These are phyloP conservation scores for Scaptomyza graminum DNA, from an alignment of 1,140 invertebrate genomes.

Conservation along the genomic window DNA sequence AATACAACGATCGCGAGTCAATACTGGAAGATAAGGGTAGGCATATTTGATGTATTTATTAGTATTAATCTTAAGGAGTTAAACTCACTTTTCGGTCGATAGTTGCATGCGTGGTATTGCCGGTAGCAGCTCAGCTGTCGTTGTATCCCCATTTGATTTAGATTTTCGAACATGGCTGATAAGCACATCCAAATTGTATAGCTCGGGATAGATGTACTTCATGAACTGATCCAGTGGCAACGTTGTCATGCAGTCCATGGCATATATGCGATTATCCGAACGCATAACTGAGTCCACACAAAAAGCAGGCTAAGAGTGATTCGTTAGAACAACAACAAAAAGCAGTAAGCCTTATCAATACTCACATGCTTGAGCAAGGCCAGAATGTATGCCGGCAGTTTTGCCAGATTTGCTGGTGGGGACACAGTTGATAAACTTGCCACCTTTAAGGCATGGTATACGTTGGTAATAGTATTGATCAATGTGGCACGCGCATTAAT, in stretches of 20 bases:
- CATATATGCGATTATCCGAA: constrained; percentile 95
- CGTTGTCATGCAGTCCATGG: constrained; percentile 97
- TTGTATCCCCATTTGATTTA: constrained; percentile 37
- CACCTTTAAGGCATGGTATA: constrained; percentile 92
- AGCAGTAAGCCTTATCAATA: constrained; percentile 21
- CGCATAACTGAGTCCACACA: constrained; percentile 93
- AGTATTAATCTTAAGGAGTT: background rate
- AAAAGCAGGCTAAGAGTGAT: constrained; percentile 90
- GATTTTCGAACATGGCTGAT: constrained; percentile 85
- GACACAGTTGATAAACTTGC: constrained; percentile 85
- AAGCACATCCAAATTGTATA: constrained; percentile 95
- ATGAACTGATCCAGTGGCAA: constrained; percentile 92
- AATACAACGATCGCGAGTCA: constrained; percentile 95
- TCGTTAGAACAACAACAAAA: background rate
- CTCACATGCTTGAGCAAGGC: constrained; percentile 95
- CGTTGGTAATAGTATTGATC: constrained; percentile 97
- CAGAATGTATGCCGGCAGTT: constrained; percentile 94
- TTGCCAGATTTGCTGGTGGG: constrained; percentile 86
- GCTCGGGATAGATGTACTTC: constrained; percentile 95
- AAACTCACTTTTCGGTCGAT: constrained; percentile 87
- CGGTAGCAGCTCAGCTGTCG: constrained; percentile 84
- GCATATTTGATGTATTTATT: constrained; percentile 21
- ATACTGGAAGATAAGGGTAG: constrained; percentile 84
- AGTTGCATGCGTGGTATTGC: constrained; percentile 88
- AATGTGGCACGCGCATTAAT: constrained; percentile 97